Base-by-base conservation (phyloP, 2,888 invertebrate genomes). In the Tachystola acroxantha region DNA sequence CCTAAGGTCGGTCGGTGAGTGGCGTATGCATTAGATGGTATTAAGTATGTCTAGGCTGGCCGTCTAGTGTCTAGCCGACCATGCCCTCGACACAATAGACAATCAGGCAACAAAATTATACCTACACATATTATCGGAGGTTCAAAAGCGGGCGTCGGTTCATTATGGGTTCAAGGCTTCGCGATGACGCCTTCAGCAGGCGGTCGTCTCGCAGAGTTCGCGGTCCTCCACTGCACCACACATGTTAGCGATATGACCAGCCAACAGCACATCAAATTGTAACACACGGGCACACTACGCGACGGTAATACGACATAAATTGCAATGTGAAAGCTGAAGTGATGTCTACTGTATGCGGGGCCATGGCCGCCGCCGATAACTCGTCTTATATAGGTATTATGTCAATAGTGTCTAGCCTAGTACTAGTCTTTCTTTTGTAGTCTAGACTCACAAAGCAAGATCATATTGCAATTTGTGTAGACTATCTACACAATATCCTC, bases 151-250 rank as follows among this genome's bases (percentile, higher is more conserved):
- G 52, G 51, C 53, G 50, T 46, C 57, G 50, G 67, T 64, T 69
- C 64, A 64, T 57, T 55, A 53, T 36, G 59, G 62, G 74, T 74
- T 76, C 75, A 77, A 75, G 75, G 75, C 47, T 70, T 43, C 48
- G 38, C 45, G 47, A 47, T 57, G 49, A 55, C 50, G 54, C 47
- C 46, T 47, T 48, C 45, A 40, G 48, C 34, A 27, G 39, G 36
- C 38, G n/a, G 24, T 29, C 10, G 37, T 14, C 16, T 12, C 26
- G 10, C 10, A 26, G 22, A 22, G 22, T 26, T 19, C 28, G 9
- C 12, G 13, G 7, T 4, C 22, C 22, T 7, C 7, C 26, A 26
- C 27, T 36, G 31, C 29, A 37, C 16, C 14, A 25, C 11, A 25
- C 13, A 19, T 29, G 11, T 25, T 12, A 25, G 13, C 25, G 7